Evolutionary conservation across 92 coral and sea anemone genomes (phyloP), one percentile per base, ranked within the genome.

Genomic region (Porites evermanni): DNA sequence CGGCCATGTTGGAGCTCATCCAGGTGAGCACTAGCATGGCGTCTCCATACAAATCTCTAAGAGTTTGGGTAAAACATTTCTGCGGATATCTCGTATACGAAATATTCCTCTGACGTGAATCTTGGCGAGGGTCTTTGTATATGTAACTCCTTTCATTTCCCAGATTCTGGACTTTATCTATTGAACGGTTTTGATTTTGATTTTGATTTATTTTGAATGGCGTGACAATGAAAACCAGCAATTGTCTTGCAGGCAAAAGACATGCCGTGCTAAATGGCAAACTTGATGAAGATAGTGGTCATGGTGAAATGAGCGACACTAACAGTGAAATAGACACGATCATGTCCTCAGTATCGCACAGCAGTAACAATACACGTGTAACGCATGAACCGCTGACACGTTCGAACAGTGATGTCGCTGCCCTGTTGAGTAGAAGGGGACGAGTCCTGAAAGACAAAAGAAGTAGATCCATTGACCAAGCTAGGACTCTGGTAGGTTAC

Each of bases 241-340:
- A 17, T 77, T 38, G 52, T 14, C 47, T 63, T 84, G 60, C 82
- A 91, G 94, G 83, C 70, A 91, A 91, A 67, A 87, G 87, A 18
- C 78, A 85, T 38, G 83, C 60, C 8, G 13, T 58, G 80, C n/a
- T 92, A 14, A 90, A 89, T 84, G 96, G 98, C 20, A 95, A 91
- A 64, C 86, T 92, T 60, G 99, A 97, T 71, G 84, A 65, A 44
- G 99, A 95, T 86, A 96, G 98, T 65, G 98, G 98, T 26, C 98
- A 96, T 69, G 92, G 96, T 11, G 96, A 81, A 10, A 67, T 89
- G 63, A 90, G 88, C 20, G 92, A 91, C 18, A 54, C 89, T 14
- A 89, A 84, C 67, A 91, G 99, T 81, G 99, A 97, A 32, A 93
- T 97, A 78, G 99, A 97, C 32, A 94, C 99, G 21, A 81, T 97